A percentile compares a stretch with the other conserved stretches of the same genome.
Evolutionary conservation across 1,140 invertebrate species (phyloP).

Genomic region (Dolichoris vasculosae): DNA sequence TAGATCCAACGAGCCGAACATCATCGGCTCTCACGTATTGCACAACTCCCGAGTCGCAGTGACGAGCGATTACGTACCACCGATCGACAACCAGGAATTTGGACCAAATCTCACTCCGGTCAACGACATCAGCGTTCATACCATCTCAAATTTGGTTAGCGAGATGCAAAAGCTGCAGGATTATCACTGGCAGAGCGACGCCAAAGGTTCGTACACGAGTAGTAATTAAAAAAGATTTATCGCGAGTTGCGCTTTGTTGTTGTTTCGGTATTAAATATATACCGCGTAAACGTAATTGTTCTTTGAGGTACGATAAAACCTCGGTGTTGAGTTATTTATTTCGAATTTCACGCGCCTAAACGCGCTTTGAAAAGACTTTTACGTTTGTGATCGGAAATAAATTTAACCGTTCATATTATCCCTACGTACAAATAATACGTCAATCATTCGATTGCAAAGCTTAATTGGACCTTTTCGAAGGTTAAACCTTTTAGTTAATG

Average conservation of each 20-base stretch:
- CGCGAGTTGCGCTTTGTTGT: background rate
- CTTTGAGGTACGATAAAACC: background rate
- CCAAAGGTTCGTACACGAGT: conserved; percentile 7
- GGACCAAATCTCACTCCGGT: conserved; percentile 57
- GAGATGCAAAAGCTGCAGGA: conserved; percentile 68
- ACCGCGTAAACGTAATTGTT: too few species aligned
- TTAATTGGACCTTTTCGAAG: too few species aligned
- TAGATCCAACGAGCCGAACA: conserved; percentile 68
- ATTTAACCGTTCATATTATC: too few species aligned
- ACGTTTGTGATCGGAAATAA: too few species aligned
- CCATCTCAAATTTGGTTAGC: conserved; percentile 64
- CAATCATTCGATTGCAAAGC: too few species aligned
- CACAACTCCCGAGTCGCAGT: conserved; percentile 59
- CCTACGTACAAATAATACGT: too few species aligned
- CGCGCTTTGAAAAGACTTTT: too few species aligned
- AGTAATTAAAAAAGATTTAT: background rate
- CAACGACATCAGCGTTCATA: conserved; percentile 58
- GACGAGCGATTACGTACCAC: conserved; percentile 57
- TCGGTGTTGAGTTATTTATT: background rate
- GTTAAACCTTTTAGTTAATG: too few species aligned
- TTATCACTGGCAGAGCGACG: conserved; percentile 64
- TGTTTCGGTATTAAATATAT: background rate
- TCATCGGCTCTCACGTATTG: conserved; percentile 65
- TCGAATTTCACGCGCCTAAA: background rate
- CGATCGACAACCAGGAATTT: conserved; percentile 39